Conservation (phyloP, 2,113 vertebrate species). For the Hippopotamus amphibius region DNA sequence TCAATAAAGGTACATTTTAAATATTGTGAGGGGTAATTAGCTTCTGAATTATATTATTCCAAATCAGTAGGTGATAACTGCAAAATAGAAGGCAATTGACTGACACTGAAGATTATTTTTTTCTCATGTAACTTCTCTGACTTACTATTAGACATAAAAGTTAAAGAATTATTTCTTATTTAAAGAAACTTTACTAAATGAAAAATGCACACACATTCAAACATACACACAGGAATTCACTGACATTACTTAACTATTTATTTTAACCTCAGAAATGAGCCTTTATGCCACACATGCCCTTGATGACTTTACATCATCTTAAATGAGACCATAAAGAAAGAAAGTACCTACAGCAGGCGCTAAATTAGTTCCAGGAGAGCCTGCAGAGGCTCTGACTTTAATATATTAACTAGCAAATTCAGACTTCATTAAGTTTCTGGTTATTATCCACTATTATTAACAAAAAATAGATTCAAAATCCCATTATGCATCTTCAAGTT, state of each 20-base stretch:
- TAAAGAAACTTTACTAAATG: not conserved
- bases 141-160: not conserved
- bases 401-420: not conserved
- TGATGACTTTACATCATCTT: constrained; percentile 39
- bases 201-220: not conserved
- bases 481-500: not conserved
- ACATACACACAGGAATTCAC: not conserved
- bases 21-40: not conserved
- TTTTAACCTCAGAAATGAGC: constrained; percentile 55
- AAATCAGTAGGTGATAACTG: constrained; percentile 21
- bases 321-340: constrained; percentile 19
- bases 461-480: not conserved
- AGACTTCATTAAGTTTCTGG: not conserved
- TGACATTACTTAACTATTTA: constrained; percentile 13
- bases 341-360: not conserved
- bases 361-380: not conserved
- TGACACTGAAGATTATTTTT: not conserved
- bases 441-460: not conserved
- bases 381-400: not conserved
- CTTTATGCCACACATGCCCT: not conserved
- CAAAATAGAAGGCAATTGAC: not conserved
- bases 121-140: not conserved
- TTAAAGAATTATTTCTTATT: not conserved
- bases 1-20: constrained; percentile 44
- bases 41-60: constrained; percentile 53